These are phyloP conservation scores for Spinus olivaceus DNA, from an alignment of 2,797 vertebrate species.

Conservation along the genomic window DNA sequence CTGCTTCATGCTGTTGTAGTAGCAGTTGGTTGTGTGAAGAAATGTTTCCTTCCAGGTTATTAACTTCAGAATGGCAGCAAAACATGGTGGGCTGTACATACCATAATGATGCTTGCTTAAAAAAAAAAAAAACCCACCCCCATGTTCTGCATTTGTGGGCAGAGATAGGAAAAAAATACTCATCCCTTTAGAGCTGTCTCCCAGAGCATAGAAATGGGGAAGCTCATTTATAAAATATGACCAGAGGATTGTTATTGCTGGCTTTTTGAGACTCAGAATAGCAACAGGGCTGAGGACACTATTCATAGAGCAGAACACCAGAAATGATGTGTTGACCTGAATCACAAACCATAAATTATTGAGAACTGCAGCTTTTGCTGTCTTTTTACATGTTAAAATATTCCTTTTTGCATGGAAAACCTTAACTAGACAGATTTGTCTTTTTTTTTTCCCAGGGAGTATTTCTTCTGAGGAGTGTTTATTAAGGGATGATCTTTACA, in stretches of 20 bases:
- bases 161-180: not conserved
- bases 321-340: constrained; percentile 36
- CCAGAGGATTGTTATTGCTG: constrained; percentile 40
- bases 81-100: not conserved
- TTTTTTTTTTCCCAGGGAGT: not conserved
- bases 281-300: not conserved
- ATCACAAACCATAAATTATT: constrained; percentile 44
- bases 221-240: constrained; percentile 67
- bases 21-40: not conserved
- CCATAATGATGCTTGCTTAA: not conserved
- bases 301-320: constrained; percentile 2
- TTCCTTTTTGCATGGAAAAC: not conserved
- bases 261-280: constrained; percentile 49
- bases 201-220: constrained; percentile 43
- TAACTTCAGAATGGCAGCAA: not conserved
- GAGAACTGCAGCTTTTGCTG: not conserved
- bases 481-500: not conserved
- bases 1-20: not conserved
- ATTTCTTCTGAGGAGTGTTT: not conserved
- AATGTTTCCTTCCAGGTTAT: not conserved
- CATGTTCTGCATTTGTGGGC: not conserved
- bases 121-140: not conserved
- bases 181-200: constrained; percentile 44
- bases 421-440: not conserved
- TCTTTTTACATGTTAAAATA: not conserved